A percentile compares a stretch with the other conserved stretches of the same genome.
phyloP scores from a whole-genome alignment of 1,140 invertebrate genomes.

The Brachionus koreanus region DNA sequence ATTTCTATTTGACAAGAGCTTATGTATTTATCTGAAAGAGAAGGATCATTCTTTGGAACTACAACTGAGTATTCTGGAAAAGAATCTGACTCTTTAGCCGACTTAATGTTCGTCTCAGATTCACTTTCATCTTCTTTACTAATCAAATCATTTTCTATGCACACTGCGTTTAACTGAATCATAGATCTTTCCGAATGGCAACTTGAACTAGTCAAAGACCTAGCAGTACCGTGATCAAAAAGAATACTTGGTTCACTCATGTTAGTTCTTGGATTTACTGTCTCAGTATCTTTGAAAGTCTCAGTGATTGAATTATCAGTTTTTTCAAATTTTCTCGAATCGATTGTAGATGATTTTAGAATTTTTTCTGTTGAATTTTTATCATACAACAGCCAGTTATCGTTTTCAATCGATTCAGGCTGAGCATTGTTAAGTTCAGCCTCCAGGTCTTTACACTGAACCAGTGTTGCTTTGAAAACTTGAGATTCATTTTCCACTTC shows the following conservation, averaged over 20 bases:
- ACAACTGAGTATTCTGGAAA: not conserved
- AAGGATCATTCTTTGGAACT: not conserved
- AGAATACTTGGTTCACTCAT: not conserved
- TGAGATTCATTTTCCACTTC: not conserved
- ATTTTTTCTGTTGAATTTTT: slow-evolving; percentile 33
- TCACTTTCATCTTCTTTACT: not conserved
- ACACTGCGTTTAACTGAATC: slow-evolving; percentile 34
- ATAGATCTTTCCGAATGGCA: slow-evolving; percentile 36
- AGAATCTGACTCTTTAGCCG: not conserved
- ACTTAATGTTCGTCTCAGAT: not conserved
- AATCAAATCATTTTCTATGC: not conserved
- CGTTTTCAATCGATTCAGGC: not conserved
- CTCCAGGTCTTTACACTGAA: slow-evolving; percentile 9
- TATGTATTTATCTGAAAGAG: not conserved
- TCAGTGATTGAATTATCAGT: not conserved
- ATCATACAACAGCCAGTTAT: slow-evolving; percentile 42
- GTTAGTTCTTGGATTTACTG: not conserved
- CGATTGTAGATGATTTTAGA: not conserved
- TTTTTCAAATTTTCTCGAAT: slow-evolving; percentile 1
- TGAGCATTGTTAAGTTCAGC: not conserved
- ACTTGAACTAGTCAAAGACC: slow-evolving; percentile 32
- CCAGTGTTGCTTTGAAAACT: slow-evolving; percentile 7
- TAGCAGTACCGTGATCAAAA: slow-evolving; percentile 22
- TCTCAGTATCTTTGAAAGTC: not conserved
- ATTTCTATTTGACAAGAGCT: slow-evolving; percentile 32